Conservation (phyloP, 2,113 vertebrate species). For the Emydocephalus ijimae region DNA sequence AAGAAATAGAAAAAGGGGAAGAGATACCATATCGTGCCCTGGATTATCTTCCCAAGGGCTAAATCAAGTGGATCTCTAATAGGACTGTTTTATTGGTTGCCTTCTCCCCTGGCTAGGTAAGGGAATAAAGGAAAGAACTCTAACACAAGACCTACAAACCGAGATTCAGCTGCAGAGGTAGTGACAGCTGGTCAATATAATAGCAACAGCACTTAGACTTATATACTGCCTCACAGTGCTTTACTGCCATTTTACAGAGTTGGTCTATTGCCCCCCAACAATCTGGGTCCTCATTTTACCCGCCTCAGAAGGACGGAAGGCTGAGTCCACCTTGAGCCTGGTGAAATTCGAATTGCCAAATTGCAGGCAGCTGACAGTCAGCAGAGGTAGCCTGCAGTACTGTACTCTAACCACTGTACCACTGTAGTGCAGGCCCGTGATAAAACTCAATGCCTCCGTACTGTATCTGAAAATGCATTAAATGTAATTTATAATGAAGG, state of each 20-base stretch:
- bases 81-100: neutral
- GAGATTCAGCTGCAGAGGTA: conserved; percentile 15
- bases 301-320: no score
- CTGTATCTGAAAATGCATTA: neutral
- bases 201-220: no score
- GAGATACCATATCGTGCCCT: neutral
- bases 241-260: neutral
- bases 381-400: no score
- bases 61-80: neutral
- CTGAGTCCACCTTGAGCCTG: no score
- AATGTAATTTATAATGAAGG: neutral
- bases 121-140: neutral
- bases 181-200: conserved; percentile 1
- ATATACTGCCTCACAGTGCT: no score
- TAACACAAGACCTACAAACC: conserved; percentile 13
- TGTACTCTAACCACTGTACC: no score
- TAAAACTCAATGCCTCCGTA: neutral
- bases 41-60: neutral
- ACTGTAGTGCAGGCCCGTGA: neutral
- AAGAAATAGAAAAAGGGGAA: neutral
- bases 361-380: no score
- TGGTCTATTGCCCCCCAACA: no score
- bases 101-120: neutral
- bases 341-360: no score
- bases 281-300: no score